Base-by-base conservation (phyloP, 2,113 vertebrate species). In the Lagopus leucura region DNA sequence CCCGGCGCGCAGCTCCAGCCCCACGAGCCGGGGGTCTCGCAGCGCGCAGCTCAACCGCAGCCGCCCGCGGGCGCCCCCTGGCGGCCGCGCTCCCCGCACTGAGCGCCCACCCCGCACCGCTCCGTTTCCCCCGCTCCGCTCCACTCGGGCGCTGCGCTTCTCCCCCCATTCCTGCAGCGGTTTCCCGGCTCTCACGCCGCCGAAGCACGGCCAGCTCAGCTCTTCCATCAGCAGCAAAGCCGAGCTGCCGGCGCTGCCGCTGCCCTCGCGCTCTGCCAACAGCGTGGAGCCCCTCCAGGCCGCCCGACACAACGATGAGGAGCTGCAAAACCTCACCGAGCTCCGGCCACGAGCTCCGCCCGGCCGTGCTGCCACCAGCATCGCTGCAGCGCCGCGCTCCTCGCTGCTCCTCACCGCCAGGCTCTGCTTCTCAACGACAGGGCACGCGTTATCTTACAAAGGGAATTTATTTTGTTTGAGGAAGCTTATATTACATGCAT, bases 401-500 rank as follows among this genome's bases (percentile, higher is more conserved):
- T 18, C 2, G 18, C 12, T 7, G 28, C 8, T 40, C 21, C 13
- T 2, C 13, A 8, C 50, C 15, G 50, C 16, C 2, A 19, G 32
- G 57, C 65, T 18, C 5, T 15, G 76, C 13, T n/a, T 7, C 27
- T 38, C 78, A 25, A 12, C 7, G 45, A 48, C 66, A 72, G 55
- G 38, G 52, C 67, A 69, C 34, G 2, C 14, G 3, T 58, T 52
- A 92, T 95, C 88, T 95, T 97, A 98, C 86, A 93, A 97, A 94
- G 94, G 95, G 47, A 50, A 90, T 98, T 98, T 98, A 98, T 97
- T 98, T 97, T 80, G 67, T 96, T 96, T 97, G 38, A 81, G 86
- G 97, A 98, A 97, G 96, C 95, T 94, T 97, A 95, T 97, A 58
- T 96, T 97, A 97, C 97, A 98, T 95, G 97, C 97, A 97, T 25